Base-by-base conservation (phyloP, 2,113 vertebrate genomes). In the Carlito syrichta region DNA sequence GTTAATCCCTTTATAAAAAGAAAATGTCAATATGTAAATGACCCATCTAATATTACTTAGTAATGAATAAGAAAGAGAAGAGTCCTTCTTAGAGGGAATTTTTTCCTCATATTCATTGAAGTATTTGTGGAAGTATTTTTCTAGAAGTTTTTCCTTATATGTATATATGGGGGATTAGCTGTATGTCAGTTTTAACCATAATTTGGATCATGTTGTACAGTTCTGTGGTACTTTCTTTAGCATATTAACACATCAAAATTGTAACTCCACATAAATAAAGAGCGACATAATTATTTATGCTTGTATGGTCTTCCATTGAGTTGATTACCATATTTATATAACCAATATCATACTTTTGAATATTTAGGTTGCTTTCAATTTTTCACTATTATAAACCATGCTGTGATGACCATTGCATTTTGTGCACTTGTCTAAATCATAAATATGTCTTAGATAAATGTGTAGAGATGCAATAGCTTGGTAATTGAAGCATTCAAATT, bases 391-490 rank as follows among this genome's bases (percentile, higher is more conserved):
- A 27, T 56, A 94, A 86, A 58, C 9, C 13, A 66, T 38, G 54
- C 25, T 62, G n/a, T 86, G 63, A 52, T 74, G 11, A 74, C 40
- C 30, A 38, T 23, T 32, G 17, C 43, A 38, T 38, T 35, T 78
- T 66, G 40, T 73, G 22, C 17, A 89, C n/a, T 78, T 97, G 23
- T 54, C 52, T 6, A 86, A 25, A 86, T 96, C 58, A 60, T 68
- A 48, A 76, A 71, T 74, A 96, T 86, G 94, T 25, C n/a, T 87
- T 62, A 95, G 83, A 81, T 96, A 90, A 86, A 84, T 79, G 43
- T 86, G 3, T 71, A 95, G 45, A 93, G 89, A 77, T 60, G 4
- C 9, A 48, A 86, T 54, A 20, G 5, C 16, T 94, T 91, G 27
- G 22, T 86, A 40, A 95, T 22, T 43, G 45, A 81, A 48, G 32